Conservation (phyloP, 2,797 vertebrate species). For the Antennarius maculatus region DNA sequence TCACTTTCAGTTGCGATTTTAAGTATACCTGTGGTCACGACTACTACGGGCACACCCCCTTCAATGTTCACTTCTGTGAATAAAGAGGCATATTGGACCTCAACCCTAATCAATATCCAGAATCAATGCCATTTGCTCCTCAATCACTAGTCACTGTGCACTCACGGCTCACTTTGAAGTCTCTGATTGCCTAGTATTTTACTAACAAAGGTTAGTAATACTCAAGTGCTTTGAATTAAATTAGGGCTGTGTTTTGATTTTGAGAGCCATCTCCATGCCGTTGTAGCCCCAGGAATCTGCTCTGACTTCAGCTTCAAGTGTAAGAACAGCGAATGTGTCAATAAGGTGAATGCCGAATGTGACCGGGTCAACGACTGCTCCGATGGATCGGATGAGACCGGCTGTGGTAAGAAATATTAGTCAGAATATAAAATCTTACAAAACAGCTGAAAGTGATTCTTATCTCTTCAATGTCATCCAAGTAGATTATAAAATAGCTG, state of each 20-base stretch:
- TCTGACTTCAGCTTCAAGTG: slow-evolving; percentile 79
- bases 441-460: slow-evolving; percentile 41
- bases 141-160: slow-evolving; percentile 68
- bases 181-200: slow-evolving; percentile 64
- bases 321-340: slow-evolving; percentile 70
- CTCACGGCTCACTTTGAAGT: slow-evolving; percentile 60
- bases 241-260: slow-evolving; percentile 51
- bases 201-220: slow-evolving; percentile 50
- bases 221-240: slow-evolving; percentile 37
- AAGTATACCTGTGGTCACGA: slow-evolving; percentile 12
- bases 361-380: slow-evolving; percentile 77
- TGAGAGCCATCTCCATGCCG: slow-evolving; percentile 27
- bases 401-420: slow-evolving; percentile 71
- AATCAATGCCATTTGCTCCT: slow-evolving; percentile 72
- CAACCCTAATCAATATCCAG: slow-evolving; percentile 69
- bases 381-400: slow-evolving; percentile 77
- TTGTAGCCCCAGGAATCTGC: slow-evolving; percentile 70
- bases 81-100: slow-evolving; percentile 72
- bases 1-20: slow-evolving; percentile 48
- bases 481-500: slow-evolving; percentile 44
- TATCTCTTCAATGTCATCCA: slow-evolving; percentile 61
- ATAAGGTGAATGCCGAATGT: slow-evolving; percentile 84
- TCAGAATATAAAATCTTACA: slow-evolving; percentile 11
- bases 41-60: slow-evolving; percentile 45
- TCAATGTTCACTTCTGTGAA: slow-evolving; percentile 71